A percentile compares a stretch with the other conserved stretches of the same genome.
phyloP scores from a whole-genome alignment of 1,140 invertebrate genomes.

The Tribolium madens region DNA sequence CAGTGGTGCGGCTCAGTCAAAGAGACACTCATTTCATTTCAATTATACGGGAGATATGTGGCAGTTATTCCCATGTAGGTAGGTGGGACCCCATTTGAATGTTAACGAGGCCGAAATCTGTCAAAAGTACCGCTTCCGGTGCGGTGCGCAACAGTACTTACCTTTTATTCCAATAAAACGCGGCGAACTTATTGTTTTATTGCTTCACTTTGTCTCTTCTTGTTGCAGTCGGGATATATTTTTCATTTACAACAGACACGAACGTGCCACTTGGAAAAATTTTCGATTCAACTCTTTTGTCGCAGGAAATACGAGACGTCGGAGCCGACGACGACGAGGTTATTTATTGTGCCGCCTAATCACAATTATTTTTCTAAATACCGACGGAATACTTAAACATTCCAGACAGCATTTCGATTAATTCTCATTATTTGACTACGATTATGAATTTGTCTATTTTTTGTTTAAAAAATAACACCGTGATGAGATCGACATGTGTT shows the following conservation, averaged over 20 bases:
- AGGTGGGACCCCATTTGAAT: conserved; percentile 62
- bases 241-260: conserved; percentile 7
- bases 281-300: conserved; percentile 22
- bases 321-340: not conserved
- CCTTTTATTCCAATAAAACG: not conserved
- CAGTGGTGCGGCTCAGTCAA: conserved; percentile 53
- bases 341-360: conserved; percentile 39
- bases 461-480: not conserved
- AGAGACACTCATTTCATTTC: conserved; percentile 58
- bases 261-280: conserved; percentile 17
- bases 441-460: not conserved
- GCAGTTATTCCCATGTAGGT: conserved; percentile 62
- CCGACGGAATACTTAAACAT: conserved; percentile 8
- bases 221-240: conserved; percentile 26
- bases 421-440: not conserved
- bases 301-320: not conserved
- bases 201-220: conserved; percentile 40
- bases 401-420: not conserved
- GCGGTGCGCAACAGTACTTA: conserved; percentile 28
- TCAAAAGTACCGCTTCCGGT: conserved; percentile 62
- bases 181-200: conserved; percentile 45
- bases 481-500: not conserved
- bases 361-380: conserved; percentile 1
- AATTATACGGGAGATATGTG: conserved; percentile 61
- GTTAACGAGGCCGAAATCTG: conserved; percentile 63